Evolutionary conservation across 1,140 invertebrate genomes (phyloP).

Genomic region (Cydia fagiglandana): DNA sequence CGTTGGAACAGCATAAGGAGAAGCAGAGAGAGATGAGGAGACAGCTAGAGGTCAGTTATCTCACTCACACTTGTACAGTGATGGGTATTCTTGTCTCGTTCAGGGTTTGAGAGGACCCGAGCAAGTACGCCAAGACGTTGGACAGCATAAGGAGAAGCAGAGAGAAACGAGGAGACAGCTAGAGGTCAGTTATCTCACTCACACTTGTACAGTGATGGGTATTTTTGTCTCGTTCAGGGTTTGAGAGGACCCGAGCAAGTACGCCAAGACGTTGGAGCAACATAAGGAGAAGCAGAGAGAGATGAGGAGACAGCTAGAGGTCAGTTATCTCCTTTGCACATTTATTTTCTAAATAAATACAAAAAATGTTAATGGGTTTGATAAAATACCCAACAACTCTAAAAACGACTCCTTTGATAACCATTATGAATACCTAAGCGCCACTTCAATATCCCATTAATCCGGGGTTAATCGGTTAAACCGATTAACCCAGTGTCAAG

Average conservation of each 20-base stretch:
- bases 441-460: too few species aligned
- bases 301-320: slow-evolving; percentile 62
- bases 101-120: slow-evolving; percentile 68
- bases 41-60: slow-evolving; percentile 60
- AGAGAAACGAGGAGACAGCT: slow-evolving; percentile 56
- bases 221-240: slow-evolving; percentile 75
- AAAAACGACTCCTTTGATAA: too few species aligned
- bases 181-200: slow-evolving; percentile 51
- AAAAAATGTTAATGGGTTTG: too few species aligned
- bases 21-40: slow-evolving; percentile 61
- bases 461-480: too few species aligned
- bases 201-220: too few species aligned
- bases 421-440: too few species aligned
- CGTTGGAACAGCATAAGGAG: slow-evolving; percentile 64
- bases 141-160: slow-evolving; percentile 69
- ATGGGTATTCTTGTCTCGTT: too few species aligned
- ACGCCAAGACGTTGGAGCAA: slow-evolving; percentile 59
- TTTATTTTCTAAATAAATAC: too few species aligned
- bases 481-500: too few species aligned
- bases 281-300: slow-evolving; percentile 69
- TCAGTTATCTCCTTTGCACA: slow-evolving; percentile 35
- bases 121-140: slow-evolving; percentile 62
- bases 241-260: slow-evolving; percentile 65
- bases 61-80: too few species aligned
- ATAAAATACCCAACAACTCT: too few species aligned